Base-by-base conservation (phyloP, 2,888 invertebrate genomes). In the Pristionchus arcanus region DNA sequence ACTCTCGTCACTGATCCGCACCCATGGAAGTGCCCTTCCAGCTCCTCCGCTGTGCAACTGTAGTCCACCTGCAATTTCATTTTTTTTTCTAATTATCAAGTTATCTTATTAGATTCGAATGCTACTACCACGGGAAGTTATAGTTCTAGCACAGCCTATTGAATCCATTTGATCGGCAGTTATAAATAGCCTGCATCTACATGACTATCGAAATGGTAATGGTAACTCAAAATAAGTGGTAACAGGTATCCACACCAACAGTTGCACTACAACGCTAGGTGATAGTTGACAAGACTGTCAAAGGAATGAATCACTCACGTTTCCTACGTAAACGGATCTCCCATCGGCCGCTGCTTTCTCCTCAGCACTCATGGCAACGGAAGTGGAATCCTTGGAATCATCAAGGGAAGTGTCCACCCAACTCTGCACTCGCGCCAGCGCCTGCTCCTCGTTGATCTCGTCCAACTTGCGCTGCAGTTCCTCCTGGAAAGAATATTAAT, bases 391-490 rank as follows among this genome's bases (percentile, higher is more conserved):
- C 19, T 90, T 31, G 21, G 92, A 91, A 25, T 91, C 83, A 90
- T 93, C 93, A 90, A 93, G 91, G 31, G 92, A 91, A 55, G 84
- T 90, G 77, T 90, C 74, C 37, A 89, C 98, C 96, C 99, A 98
- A 91, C 97, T 97, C 96, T 99, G 99, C 96, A 99, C 97, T 96
- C 98, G 98, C 96, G 98, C 98, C 91, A 99, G 96, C 96, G 99
- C 99, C 95, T 99, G 98, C 96, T 99, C 99, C 96, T 99, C 98
- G 96, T 99, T 99, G 98, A 99, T 99, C 96, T 99, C 99, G 93
- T 97, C 97, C 37, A 99, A 98, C 91, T 99, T 96, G 71, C 98
- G 98, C 96, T 98, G 98, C 94, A 99, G 98, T 91, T 98, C 98
- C 95, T 98, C 98, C 94, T 63, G 63, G 42, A 42, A 42, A 5